Evolutionary conservation across 2,888 invertebrate genomes (phyloP).

Genomic region (Muscina levida): DNA sequence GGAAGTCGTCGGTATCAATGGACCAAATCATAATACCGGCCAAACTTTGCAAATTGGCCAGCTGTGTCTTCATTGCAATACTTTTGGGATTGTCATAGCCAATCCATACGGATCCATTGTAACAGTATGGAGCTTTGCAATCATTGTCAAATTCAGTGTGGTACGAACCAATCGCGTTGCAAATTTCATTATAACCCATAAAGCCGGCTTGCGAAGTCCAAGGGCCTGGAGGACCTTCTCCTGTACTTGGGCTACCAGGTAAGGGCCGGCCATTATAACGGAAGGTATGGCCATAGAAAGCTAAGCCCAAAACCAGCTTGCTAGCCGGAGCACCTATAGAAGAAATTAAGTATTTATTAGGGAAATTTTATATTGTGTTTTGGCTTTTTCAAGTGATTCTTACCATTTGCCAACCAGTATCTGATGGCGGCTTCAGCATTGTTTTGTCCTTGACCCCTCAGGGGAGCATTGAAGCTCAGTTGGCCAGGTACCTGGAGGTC

Average conservation of each 20-base stretch:
- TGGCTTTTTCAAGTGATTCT: background rate
- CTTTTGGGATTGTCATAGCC: conserved; percentile 84
- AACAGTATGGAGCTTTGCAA: conserved; percentile 84
- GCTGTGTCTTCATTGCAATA: conserved; percentile 77
- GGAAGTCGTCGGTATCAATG: too few species aligned
- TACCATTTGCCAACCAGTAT: conserved; percentile 91
- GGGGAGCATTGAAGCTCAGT: conserved; percentile 71
- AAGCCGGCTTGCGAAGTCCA: conserved; percentile 84
- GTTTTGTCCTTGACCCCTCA: conserved; percentile 81
- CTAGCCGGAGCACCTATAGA: conserved; percentile 81
- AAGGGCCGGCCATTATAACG: conserved; percentile 79
- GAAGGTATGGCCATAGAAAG: conserved; percentile 86
- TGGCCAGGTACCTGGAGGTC: conserved; percentile 70
- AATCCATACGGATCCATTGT: conserved; percentile 83
- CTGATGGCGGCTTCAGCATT: conserved; percentile 92
- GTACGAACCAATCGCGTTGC: conserved; percentile 71
- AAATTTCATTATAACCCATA: conserved; percentile 87
- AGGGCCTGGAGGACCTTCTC: conserved; percentile 80
- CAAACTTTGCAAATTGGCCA: conserved; percentile 79
- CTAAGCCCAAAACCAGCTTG: conserved; percentile 86
- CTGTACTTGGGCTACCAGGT: conserved; percentile 63
- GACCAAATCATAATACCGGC: conserved; percentile 88
- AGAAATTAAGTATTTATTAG: background rate
- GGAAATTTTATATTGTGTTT: background rate
- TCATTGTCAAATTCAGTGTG: conserved; percentile 81